A percentile compares a stretch with the other conserved stretches of the same genome.
These are phyloP conservation scores for Congeria kusceri DNA, from an alignment of 2,888 invertebrate genomes.

Conservation along the genomic window DNA sequence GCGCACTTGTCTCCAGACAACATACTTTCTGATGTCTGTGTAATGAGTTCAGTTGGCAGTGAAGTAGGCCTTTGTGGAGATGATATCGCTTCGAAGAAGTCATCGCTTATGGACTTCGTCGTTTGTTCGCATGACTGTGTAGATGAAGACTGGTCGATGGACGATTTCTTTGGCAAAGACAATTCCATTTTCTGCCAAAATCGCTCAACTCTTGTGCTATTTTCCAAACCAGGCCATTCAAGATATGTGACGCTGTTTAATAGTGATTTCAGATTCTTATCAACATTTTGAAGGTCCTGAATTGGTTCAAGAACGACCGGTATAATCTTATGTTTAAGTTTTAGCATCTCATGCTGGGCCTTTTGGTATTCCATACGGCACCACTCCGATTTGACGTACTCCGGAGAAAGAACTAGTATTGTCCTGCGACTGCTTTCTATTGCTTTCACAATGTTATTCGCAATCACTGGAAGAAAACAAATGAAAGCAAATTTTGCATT, in stretches of 20 bases:
- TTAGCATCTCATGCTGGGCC: constrained; percentile 80
- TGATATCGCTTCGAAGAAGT: neutral
- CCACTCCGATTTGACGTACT: constrained; percentile 77
- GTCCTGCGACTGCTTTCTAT: constrained; percentile 76
- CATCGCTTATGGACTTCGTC: no score
- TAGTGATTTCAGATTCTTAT: constrained; percentile 71
- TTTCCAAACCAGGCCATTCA: constrained; percentile 69
- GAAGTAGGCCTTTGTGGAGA: neutral
- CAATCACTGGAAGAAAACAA: constrained; percentile 70
- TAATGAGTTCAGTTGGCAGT: neutral
- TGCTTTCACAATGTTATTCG: constrained; percentile 76
- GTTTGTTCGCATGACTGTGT: neutral
- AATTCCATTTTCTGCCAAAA: constrained; percentile 74
- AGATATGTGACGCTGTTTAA: constrained; percentile 73
- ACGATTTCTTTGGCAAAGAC: constrained; percentile 70
- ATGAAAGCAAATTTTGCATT: neutral
- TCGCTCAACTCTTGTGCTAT: constrained; percentile 56
- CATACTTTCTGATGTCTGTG: neutral
- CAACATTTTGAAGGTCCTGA: constrained; percentile 56
- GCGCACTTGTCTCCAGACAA: neutral
- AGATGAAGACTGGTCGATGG: neutral
- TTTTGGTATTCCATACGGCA: constrained; percentile 78
- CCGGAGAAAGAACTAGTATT: constrained; percentile 71
- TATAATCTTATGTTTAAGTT: constrained; percentile 76
- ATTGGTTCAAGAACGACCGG: constrained; percentile 74